Conservation (phyloP, 2,797 vertebrate species). For the Melanitta fusca region DNA sequence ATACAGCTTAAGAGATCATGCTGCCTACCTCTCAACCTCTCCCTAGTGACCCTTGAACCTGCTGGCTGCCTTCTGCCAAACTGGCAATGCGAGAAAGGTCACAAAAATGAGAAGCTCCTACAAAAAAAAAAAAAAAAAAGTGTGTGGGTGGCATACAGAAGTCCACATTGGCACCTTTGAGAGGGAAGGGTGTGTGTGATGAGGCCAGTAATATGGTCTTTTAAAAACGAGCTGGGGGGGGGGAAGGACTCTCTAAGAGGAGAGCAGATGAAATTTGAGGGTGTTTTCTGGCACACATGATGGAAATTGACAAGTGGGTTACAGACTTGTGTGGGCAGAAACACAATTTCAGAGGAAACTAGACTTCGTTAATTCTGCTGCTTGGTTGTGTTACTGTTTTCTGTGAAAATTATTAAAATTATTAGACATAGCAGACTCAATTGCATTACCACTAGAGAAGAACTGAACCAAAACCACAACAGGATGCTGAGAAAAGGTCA, state of each 20-base stretch:
- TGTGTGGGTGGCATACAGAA: neutral
- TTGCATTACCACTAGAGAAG: slow-evolving; percentile 15
- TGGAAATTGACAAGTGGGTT: slow-evolving; percentile 19
- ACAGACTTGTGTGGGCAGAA: slow-evolving; percentile 13
- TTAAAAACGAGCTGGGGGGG: neutral
- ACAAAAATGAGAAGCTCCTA: neutral
- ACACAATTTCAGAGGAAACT: slow-evolving; percentile 17
- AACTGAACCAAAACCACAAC: neutral
- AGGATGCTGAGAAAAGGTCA: neutral
- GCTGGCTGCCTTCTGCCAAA: slow-evolving; percentile 13
- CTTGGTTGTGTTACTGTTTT: slow-evolving; percentile 12
- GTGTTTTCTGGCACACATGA: neutral
- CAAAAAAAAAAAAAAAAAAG: neutral
- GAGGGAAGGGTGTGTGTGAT: neutral
- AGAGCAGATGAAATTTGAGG: neutral
- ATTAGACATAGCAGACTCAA: slow-evolving; percentile 22
- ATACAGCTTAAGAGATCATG: neutral
- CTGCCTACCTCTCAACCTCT: neutral
- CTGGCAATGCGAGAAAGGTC: neutral
- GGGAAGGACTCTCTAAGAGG: neutral
- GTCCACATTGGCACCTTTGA: fast-evolving
- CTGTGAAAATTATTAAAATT: slow-evolving; percentile 5
- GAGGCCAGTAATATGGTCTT: neutral
- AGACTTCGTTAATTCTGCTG: neutral
- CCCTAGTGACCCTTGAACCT: neutral